phyloP scores from a whole-genome alignment of 2,888 invertebrate species.

The Dugesia japonica region DNA sequence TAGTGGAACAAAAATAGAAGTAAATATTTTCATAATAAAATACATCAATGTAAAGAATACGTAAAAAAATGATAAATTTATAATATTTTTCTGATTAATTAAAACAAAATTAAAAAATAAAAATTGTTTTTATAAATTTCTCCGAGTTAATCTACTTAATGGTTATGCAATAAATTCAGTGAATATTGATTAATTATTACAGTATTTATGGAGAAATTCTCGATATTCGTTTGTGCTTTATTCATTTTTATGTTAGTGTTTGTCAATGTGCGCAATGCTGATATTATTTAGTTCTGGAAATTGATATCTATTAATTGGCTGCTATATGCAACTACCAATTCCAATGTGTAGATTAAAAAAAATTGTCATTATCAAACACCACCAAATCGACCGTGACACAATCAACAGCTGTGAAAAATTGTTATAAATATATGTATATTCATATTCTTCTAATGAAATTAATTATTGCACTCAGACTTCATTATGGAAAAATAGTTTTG shows the following conservation, averaged over 20 bases:
- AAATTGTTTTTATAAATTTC: not conserved
- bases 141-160: not conserved
- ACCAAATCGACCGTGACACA: slow-evolving; percentile 3
- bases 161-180: not conserved
- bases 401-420: slow-evolving; percentile 9
- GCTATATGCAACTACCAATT: not conserved
- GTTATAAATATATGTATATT: not conserved
- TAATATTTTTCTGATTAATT: not conserved
- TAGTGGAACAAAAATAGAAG: too few species aligned
- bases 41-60: not conserved
- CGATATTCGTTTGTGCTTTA: not conserved
- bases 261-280: not conserved
- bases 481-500: too few species aligned
- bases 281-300: not conserved
- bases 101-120: not conserved
- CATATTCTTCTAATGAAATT: not conserved
- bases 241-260: not conserved
- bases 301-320: slow-evolving; percentile 15
- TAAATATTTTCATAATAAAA: not conserved
- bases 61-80: not conserved
- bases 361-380: slow-evolving; percentile 10
- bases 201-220: not conserved
- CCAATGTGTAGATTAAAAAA: not conserved
- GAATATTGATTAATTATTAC: not conserved
- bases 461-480: too few species aligned